These are phyloP conservation scores for Drosophila kokeensis DNA, from an alignment of 2,888 invertebrate genomes.

Conservation along the genomic window DNA sequence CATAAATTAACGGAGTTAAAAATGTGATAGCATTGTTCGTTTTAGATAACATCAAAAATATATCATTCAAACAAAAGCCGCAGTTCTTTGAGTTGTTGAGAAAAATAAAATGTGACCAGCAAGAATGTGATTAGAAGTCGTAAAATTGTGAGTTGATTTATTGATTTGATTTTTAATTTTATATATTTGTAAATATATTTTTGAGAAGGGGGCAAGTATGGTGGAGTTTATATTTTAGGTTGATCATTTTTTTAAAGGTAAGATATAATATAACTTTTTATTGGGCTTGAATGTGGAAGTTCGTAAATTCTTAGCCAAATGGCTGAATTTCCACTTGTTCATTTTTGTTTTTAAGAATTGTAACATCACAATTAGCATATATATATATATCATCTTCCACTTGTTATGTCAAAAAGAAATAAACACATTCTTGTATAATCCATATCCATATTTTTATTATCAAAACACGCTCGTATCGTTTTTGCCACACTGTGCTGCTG, in stretches of 20 bases:
- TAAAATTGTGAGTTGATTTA: neutral
- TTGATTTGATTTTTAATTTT: neutral
- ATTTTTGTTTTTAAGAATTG: neutral
- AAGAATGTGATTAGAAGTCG: neutral
- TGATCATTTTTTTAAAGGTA: neutral
- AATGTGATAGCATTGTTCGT: neutral
- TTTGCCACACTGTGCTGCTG: slow-evolving; percentile 57
- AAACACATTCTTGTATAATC: neutral
- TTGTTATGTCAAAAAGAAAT: neutral
- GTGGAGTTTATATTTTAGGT: neutral
- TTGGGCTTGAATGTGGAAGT: neutral
- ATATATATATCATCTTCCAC: neutral
- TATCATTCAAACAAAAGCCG: no score
- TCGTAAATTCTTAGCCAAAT: neutral
- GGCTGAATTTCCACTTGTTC: neutral
- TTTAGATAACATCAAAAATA: neutral
- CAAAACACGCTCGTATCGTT: accelerated
- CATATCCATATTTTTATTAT: neutral
- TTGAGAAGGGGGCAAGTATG: neutral
- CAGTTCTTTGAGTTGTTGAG: neutral
- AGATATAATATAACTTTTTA: neutral
- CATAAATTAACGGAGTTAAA: neutral
- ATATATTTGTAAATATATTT: neutral
- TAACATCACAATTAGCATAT: neutral
- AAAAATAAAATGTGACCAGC: neutral